phyloP scores from a whole-genome alignment of 2,797 vertebrate species.

The Platyrinchus mystaceus region DNA sequence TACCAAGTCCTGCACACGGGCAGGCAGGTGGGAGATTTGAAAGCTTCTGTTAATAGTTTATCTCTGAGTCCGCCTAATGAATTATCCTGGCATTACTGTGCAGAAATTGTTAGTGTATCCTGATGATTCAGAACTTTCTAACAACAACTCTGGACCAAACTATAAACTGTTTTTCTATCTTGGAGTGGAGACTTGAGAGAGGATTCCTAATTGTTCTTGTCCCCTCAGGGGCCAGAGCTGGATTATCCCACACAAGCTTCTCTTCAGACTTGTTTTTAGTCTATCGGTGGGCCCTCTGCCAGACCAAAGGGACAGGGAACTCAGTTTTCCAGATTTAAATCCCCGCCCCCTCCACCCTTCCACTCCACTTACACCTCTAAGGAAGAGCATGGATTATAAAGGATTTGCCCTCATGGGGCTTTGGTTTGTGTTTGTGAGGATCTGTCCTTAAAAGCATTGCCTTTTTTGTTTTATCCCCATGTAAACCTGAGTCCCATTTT shows the following conservation, averaged over 20 bases:
- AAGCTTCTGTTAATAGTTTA: slow-evolving; percentile 47
- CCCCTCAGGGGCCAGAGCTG: slow-evolving; percentile 30
- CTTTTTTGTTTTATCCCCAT: not conserved
- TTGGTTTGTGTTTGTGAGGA: slow-evolving; percentile 32
- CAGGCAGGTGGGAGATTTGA: slow-evolving; percentile 29
- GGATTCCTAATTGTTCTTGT: slow-evolving; percentile 55
- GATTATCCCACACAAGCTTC: slow-evolving; percentile 56
- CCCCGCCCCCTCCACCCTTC: not conserved
- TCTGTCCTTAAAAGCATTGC: slow-evolving; percentile 41
- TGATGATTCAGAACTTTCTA: slow-evolving; percentile 64
- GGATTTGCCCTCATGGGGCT: slow-evolving; percentile 29
- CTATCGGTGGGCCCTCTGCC: slow-evolving; percentile 18
- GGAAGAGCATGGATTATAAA: slow-evolving; percentile 47
- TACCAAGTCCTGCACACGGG: not conserved
- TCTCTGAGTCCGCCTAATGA: not conserved
- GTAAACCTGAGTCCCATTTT: slow-evolving; percentile 8
- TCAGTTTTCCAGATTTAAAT: slow-evolving; percentile 42
- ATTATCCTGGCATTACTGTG: not conserved
- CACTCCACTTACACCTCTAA: slow-evolving; percentile 42
- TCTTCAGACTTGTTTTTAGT: slow-evolving; percentile 38
- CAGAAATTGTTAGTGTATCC: slow-evolving; percentile 53
- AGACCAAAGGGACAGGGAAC: slow-evolving; percentile 4
- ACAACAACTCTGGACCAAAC: slow-evolving; percentile 41
- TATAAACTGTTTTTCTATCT: slow-evolving; percentile 63
- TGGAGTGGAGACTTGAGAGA: slow-evolving; percentile 62